phyloP scores from a whole-genome alignment of 2,113 vertebrate species.

The Microtus ochrogaster region DNA sequence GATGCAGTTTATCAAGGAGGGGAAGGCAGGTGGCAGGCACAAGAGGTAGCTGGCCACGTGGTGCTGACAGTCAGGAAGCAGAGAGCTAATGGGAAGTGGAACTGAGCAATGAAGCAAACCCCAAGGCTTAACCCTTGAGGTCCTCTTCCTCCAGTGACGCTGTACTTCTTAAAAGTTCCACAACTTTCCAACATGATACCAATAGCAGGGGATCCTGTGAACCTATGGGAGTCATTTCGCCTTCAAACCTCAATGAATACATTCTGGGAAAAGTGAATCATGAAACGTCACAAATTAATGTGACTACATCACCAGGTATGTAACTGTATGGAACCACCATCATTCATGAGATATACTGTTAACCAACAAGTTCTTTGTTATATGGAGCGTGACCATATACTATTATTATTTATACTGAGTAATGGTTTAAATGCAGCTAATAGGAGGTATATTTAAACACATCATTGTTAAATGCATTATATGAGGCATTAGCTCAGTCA shows the following conservation, averaged over 20 bases:
- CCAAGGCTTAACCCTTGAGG: background rate
- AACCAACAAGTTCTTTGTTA: background rate
- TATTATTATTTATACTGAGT: background rate
- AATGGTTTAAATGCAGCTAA: background rate
- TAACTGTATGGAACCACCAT: too few species aligned
- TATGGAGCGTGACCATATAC: too few species aligned
- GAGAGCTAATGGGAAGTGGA: background rate
- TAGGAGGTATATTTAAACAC: background rate
- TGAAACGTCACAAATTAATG: background rate
- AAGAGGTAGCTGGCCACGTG: background rate
- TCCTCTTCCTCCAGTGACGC: background rate
- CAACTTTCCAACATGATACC: background rate
- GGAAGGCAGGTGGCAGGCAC: background rate
- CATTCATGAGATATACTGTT: too few species aligned
- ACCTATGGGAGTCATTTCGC: background rate
- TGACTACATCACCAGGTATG: background rate
- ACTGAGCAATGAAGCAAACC: background rate
- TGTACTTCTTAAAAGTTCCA: background rate
- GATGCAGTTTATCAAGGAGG: background rate
- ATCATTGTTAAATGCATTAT: background rate
- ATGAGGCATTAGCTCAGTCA: background rate
- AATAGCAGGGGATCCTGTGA: background rate
- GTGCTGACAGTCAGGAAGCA: background rate
- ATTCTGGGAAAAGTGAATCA: background rate
- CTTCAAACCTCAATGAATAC: background rate